These are phyloP conservation scores for Dicaeum eximium DNA, from an alignment of 2,113 vertebrate genomes.

Conservation along the genomic window DNA sequence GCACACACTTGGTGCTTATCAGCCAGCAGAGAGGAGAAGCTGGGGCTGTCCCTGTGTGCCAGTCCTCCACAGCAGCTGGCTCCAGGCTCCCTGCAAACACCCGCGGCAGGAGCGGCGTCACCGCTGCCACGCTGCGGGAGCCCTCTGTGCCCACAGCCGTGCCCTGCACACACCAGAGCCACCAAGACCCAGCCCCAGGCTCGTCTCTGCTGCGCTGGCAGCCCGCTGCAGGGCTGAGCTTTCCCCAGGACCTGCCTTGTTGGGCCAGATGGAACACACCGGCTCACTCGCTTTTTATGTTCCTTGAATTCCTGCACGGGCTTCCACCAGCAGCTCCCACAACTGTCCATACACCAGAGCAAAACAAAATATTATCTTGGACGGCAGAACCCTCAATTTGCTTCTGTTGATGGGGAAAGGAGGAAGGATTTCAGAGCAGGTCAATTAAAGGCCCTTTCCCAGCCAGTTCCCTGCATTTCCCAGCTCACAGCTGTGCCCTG, in stretches of 20 bases:
- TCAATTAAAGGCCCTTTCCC: background rate
- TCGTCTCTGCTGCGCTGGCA: no score
- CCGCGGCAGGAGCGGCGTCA: accelerated
- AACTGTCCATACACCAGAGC: background rate
- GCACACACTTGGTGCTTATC: background rate
- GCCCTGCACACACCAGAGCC: background rate
- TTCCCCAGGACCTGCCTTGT: background rate
- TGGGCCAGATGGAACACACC: accelerated
- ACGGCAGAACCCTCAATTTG: background rate
- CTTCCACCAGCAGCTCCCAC: background rate
- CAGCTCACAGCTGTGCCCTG: background rate
- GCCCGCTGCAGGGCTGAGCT: background rate
- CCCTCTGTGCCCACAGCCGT: background rate
- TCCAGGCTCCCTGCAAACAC: accelerated
- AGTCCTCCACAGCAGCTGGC: background rate
- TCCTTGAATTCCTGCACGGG: accelerated
- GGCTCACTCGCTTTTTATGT: accelerated
- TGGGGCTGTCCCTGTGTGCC: no score
- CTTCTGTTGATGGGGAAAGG: background rate
- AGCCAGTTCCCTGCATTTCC: background rate
- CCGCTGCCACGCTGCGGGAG: accelerated
- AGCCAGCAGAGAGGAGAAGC: background rate
- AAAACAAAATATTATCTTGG: background rate
- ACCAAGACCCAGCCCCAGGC: background rate
- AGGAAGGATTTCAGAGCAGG: background rate